Percentiles rank a stretch among this genome's conserved stretches.
Conservation (phyloP, 2,888 invertebrate species). For the Apamea epomidion region DNA sequence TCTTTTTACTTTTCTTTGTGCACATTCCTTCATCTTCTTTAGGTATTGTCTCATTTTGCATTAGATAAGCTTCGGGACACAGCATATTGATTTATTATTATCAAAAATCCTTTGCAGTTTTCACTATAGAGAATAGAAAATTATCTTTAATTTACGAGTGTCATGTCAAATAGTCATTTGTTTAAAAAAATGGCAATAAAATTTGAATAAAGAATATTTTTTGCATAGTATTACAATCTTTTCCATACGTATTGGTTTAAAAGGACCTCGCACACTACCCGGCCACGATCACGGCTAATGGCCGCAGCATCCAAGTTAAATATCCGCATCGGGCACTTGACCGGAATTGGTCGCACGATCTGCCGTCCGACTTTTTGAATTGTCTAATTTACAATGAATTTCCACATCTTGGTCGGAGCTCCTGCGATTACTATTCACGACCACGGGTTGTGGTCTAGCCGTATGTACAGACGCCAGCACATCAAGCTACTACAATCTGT, state of each 20-base stretch:
- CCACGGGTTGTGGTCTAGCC: neutral
- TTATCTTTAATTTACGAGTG: slow-evolving; percentile 69
- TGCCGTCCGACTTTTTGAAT: neutral
- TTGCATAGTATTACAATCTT: slow-evolving; percentile 7
- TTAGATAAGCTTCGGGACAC: slow-evolving; percentile 82
- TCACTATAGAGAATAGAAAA: slow-evolving; percentile 74
- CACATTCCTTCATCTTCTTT: slow-evolving; percentile 78
- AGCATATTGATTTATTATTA: slow-evolving; percentile 78
- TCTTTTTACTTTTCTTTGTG: slow-evolving; percentile 76
- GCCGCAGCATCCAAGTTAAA: neutral
- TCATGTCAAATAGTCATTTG: slow-evolving; percentile 63
- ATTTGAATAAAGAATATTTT: slow-evolving; percentile 61
- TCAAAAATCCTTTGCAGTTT: slow-evolving; percentile 73
- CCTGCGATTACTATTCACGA: neutral
- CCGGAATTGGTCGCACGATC: neutral
- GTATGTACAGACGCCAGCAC: no score
- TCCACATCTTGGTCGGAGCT: neutral
- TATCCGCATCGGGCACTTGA: neutral
- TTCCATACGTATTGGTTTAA: neutral
- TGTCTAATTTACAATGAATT: neutral
- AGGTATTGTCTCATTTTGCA: slow-evolving; percentile 75
- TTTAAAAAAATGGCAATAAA: slow-evolving; percentile 45
- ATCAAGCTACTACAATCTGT: no score
- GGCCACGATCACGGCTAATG: no score
- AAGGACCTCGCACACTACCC: neutral